Percentiles rank a stretch among this genome's conserved stretches.
These are phyloP conservation scores for Pyralis farinalis DNA, from an alignment of 2,888 invertebrate genomes.

Conservation along the genomic window DNA sequence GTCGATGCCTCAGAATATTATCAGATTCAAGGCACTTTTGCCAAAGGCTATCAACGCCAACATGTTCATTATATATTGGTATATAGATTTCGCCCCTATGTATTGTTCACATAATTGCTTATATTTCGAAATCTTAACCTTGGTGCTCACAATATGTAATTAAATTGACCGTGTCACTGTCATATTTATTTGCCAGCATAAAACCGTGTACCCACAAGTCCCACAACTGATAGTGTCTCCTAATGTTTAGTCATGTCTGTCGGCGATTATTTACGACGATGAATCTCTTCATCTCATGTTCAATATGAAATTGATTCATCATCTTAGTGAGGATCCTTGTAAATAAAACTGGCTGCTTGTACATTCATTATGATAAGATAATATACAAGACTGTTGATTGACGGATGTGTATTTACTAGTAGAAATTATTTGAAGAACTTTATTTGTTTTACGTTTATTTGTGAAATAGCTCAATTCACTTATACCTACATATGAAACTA, in stretches of 20 bases:
- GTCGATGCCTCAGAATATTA: too few species aligned
- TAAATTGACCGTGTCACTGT: slow-evolving; percentile 52
- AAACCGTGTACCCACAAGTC: slow-evolving; percentile 35
- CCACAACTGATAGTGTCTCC: slow-evolving; percentile 37
- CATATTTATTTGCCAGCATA: slow-evolving; percentile 41
- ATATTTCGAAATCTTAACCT: slow-evolving; percentile 34
- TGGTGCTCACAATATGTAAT: slow-evolving; percentile 27
- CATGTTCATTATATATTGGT: too few species aligned
- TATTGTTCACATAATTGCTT: too few species aligned
- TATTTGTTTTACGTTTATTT: too few species aligned
- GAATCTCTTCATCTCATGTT: slow-evolving; percentile 47
- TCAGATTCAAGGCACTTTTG: too few species aligned
- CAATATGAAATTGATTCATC: slow-evolving; percentile 61
- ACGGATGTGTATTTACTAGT: slow-evolving; percentile 12
- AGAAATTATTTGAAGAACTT: slow-evolving; percentile 22
- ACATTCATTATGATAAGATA: slow-evolving; percentile 57
- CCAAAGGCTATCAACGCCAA: too few species aligned
- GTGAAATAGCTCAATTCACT: too few species aligned
- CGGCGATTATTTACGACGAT: slow-evolving; percentile 45
- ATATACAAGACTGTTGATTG: slow-evolving; percentile 35
- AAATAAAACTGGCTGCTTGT: slow-evolving; percentile 53
- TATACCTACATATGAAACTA: too few species aligned
- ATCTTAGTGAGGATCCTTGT: slow-evolving; percentile 26
- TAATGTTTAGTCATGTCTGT: slow-evolving; percentile 53
- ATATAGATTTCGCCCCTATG: too few species aligned